Conservation (phyloP, 1,140 invertebrate species). For the Myzus persicae region DNA sequence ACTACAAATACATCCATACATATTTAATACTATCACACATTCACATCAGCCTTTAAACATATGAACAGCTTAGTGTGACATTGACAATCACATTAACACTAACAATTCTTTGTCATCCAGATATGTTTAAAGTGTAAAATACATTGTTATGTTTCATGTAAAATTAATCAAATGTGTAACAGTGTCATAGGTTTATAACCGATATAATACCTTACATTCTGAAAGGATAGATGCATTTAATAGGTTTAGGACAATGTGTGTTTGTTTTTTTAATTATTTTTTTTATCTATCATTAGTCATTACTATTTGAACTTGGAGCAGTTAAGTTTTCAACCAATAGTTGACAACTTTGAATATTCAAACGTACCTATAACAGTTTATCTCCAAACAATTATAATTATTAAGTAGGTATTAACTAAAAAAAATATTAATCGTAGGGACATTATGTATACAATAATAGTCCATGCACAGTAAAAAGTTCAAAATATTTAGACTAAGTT, state of each 20-base stretch:
- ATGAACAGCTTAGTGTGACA: not conserved
- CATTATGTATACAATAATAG: no score
- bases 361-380: not conserved
- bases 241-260: not conserved
- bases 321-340: not conserved
- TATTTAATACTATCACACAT: no score
- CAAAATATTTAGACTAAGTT: no score
- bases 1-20: not conserved
- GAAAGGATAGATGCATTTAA: not conserved
- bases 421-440: no score
- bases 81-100: not conserved
- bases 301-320: not conserved
- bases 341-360: not conserved
- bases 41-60: no score
- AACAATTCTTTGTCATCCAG: not conserved
- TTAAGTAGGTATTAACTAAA: no score
- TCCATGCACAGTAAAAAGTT: no score
- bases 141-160: not conserved
- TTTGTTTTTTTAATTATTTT: not conserved
- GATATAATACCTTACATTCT: not conserved
- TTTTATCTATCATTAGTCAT: not conserved
- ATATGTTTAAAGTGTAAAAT: not conserved
- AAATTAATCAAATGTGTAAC: not conserved
- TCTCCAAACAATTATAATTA: no score
- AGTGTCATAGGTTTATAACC: not conserved